Conservation (phyloP, 2,113 vertebrate species). For the Amazona guildingii region DNA sequence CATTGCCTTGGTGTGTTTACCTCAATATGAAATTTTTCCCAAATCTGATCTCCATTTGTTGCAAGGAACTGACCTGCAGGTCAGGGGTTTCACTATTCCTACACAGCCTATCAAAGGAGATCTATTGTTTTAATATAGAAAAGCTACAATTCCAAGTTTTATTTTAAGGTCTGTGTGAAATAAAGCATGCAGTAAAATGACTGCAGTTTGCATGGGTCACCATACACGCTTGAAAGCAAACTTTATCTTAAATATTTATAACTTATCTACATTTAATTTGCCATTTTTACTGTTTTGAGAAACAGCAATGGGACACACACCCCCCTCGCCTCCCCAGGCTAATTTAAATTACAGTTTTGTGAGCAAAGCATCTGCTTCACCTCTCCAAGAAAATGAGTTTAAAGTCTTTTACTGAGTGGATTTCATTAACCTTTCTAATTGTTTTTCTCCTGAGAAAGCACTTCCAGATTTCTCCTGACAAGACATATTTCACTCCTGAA, state of each 20-base stretch:
- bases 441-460: slow-evolving; percentile 58
- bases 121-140: neutral
- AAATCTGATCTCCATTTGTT: neutral
- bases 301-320: neutral
- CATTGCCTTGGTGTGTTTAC: neutral
- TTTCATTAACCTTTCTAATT: slow-evolving; percentile 65
- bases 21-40: neutral
- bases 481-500: slow-evolving; percentile 33
- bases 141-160: neutral
- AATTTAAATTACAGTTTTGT: slow-evolving; percentile 18
- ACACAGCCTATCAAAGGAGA: neutral
- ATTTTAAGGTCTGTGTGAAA: neutral
- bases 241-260: neutral
- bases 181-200: neutral
- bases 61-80: neutral
- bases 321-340: neutral
- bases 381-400: slow-evolving; percentile 37
- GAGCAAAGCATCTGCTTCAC: slow-evolving; percentile 38
- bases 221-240: neutral
- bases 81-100: neutral
- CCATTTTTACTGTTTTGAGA: slow-evolving; percentile 1
- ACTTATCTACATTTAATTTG: slow-evolving; percentile 8
- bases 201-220: neutral
- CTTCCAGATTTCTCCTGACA: slow-evolving; percentile 52
- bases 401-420: neutral